Conservation (phyloP, 2,888 invertebrate species). For the Polyommatus icarus region DNA sequence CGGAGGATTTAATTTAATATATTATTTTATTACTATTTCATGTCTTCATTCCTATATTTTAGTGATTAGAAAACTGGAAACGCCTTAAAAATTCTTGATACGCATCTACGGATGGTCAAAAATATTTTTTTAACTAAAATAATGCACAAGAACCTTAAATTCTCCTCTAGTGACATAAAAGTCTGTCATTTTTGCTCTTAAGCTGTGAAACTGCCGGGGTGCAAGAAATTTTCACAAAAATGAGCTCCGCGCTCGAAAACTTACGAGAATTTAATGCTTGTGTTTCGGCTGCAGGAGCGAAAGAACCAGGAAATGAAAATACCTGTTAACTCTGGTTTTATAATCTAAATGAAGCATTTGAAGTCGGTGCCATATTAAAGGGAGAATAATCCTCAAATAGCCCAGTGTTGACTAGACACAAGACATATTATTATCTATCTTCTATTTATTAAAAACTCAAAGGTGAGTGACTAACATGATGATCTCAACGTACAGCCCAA, state of each 20-base stretch:
- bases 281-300: not conserved
- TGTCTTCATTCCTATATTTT: too few species aligned
- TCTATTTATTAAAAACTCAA: too few species aligned
- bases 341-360: not conserved
- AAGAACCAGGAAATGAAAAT: not conserved
- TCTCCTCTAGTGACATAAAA: not conserved
- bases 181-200: not conserved
- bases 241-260: not conserved
- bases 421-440: too few species aligned
- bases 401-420: too few species aligned
- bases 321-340: not conserved
- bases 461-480: too few species aligned
- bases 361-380: not conserved
- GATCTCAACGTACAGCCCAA: too few species aligned
- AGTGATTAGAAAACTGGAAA: too few species aligned
- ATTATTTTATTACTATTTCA: too few species aligned
- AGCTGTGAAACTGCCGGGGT: not conserved
- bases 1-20: not conserved
- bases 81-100: too few species aligned
- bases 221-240: constrained; percentile 5
- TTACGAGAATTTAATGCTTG: constrained; percentile 19
- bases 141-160: not conserved
- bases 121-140: not conserved
- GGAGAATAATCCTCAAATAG: too few species aligned
- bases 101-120: not conserved